phyloP scores from a whole-genome alignment of 2,888 invertebrate species.

The Idaea aversata region DNA sequence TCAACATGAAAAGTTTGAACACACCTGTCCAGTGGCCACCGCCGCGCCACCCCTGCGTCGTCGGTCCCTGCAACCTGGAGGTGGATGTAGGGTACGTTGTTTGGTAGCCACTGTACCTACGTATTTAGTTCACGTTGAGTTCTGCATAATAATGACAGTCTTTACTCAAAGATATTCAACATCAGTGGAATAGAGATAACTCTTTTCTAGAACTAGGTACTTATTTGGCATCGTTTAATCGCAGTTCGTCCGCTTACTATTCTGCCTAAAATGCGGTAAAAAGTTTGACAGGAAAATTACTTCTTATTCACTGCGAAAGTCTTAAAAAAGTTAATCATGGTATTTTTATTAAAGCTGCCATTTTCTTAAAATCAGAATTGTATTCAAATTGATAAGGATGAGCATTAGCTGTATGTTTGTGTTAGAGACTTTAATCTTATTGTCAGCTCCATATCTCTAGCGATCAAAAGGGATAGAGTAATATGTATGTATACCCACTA shows the following conservation, averaged over 20 bases:
- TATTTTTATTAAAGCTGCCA: too few relatives aligned
- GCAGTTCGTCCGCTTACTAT: too few relatives aligned
- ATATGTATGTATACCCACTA: too few relatives aligned
- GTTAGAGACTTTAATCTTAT: not conserved
- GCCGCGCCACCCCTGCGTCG: too few relatives aligned
- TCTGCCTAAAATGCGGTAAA: too few relatives aligned
- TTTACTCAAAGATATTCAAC: not conserved
- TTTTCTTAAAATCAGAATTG: too few relatives aligned
- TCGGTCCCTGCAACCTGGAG: not conserved
- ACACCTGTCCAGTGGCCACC: not conserved
- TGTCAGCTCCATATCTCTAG: not conserved
- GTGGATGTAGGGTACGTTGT: not conserved
- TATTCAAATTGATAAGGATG: too few relatives aligned
- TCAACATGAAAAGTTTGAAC: conserved; percentile 3
- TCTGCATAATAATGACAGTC: not conserved
- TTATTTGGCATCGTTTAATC: too few relatives aligned
- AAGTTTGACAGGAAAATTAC: too few relatives aligned
- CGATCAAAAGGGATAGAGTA: not conserved
- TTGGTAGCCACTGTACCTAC: not conserved
- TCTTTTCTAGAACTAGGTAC: too few relatives aligned
- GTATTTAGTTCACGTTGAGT: not conserved
- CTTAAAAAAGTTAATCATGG: too few relatives aligned
- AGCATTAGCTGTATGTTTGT: not conserved
- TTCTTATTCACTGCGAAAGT: too few relatives aligned
- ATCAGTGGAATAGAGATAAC: not conserved